phyloP scores from a whole-genome alignment of 2,888 invertebrate genomes.

The Shargacucullia verbasci region DNA sequence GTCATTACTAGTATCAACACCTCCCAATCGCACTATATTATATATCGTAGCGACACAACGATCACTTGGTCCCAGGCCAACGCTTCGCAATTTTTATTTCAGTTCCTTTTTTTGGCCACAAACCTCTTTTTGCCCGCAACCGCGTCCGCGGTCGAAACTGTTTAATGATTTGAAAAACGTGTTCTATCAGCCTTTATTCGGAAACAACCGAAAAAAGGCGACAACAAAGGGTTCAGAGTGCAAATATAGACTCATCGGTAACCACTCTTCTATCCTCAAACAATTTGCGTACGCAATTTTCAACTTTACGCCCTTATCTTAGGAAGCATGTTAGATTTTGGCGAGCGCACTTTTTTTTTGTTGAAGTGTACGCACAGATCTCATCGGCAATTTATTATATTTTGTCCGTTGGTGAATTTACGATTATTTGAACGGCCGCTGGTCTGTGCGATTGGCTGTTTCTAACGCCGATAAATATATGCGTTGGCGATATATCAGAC shows the following conservation, averaged over 20 bases:
- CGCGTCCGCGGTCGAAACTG: constrained; percentile 86
- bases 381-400: constrained; percentile 89
- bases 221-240: constrained; percentile 86
- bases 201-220: constrained; percentile 88
- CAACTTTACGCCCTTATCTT: constrained; percentile 55
- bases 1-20: constrained; percentile 55
- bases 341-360: constrained; percentile 57
- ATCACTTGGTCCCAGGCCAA: constrained; percentile 74
- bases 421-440: constrained; percentile 86
- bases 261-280: constrained; percentile 38
- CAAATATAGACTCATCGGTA: constrained; percentile 84
- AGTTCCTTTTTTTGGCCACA: constrained; percentile 68
- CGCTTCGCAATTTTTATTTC: constrained; percentile 73
- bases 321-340: constrained; percentile 50
- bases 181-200: constrained; percentile 88
- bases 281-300: constrained; percentile 58
- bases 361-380: constrained; percentile 83
- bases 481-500: constrained; percentile 65
- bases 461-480: constrained; percentile 81
- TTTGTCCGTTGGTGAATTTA: constrained; percentile 87
- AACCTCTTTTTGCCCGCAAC: constrained; percentile 65
- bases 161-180: constrained; percentile 90
- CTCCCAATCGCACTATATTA: constrained; percentile 56
- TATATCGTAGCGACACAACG: constrained; percentile 79
- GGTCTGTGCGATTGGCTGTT: constrained; percentile 82